Evolutionary conservation across 2,888 invertebrate species (phyloP), one percentile per base, ranked within the genome.

Genomic region (Seladonia tumulorum): DNA sequence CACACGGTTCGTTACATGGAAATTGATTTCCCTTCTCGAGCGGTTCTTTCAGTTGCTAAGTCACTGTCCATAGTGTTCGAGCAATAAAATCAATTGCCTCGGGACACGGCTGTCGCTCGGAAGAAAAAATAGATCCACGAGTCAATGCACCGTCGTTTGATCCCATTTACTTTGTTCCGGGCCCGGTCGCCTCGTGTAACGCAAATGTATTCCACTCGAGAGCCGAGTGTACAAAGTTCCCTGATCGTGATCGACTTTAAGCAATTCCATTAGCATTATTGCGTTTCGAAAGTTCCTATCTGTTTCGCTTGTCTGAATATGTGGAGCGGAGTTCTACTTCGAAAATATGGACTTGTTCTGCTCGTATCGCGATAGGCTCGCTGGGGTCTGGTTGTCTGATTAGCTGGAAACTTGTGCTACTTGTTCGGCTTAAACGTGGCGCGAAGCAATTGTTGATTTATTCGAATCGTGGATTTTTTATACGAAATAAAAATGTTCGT

Each of bases 11-110:
- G 66, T 66, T 66, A 66, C 66, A 3, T 35, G 66, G 35, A 35
- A 66, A 66, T 66, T 66, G 76, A 68, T 76, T 63, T 63, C 47
- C 35, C 22, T 29, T 63, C 47, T 35, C 14, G 29, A 66, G 29
- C 66, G 66, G 35, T 35, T 66, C 66, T 66, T 66, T 66, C 66
- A 66, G 66, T 18, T 35, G 66, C 35, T 35, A 35, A 35, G 35
- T 29, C 66, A 29, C 66, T 18, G 18, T 35, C 29, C 29, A 35
- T 8, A 66, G 18, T 35, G 35, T 18, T 10, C 16, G 2, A 35
- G 66, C 29, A 35, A 35, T 35, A 35, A 35, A 35, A 66, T 66
- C 29, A 66, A 66, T 35, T 66, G 29, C 53, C 66, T 35, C 53
- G 53, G 53, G 53, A 22, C 53, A 53, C 53, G 18, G 18, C 16